These are phyloP conservation scores for Coptodon rendalli DNA, from an alignment of 2,113 vertebrate genomes.

Conservation along the genomic window DNA sequence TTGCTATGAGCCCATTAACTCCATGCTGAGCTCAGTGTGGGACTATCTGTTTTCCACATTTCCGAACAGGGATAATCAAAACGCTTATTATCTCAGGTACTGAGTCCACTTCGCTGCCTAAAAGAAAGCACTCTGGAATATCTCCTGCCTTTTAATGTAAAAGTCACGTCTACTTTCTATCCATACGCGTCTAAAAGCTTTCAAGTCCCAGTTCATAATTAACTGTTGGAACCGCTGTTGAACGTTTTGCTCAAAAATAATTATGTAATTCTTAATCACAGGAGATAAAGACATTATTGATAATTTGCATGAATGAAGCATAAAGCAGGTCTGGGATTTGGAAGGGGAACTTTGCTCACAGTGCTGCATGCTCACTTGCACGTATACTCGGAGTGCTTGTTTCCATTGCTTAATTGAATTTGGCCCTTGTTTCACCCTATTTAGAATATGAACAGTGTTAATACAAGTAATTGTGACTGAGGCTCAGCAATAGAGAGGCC, in stretches of 20 bases:
- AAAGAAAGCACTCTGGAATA: slow-evolving; percentile 32
- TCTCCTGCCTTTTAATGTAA: background rate
- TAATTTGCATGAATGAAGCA: slow-evolving; percentile 25
- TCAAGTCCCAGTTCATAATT: slow-evolving; percentile 26
- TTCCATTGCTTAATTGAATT: background rate
- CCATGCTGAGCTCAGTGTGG: background rate
- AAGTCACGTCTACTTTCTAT: slow-evolving; percentile 1
- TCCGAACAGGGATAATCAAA: slow-evolving; percentile 18
- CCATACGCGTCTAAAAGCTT: background rate
- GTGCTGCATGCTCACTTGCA: background rate
- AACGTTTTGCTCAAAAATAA: background rate
- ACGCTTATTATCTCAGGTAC: slow-evolving; percentile 28
- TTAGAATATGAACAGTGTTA: slow-evolving; percentile 14
- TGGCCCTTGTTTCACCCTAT: slow-evolving; percentile 25
- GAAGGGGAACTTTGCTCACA: background rate
- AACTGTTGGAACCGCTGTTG: background rate
- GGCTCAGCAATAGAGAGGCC: background rate
- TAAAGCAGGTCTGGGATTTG: background rate
- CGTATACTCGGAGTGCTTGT: background rate
- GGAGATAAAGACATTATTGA: slow-evolving; percentile 19
- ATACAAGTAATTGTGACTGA: slow-evolving; percentile 18
- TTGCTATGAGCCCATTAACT: slow-evolving; percentile 8
- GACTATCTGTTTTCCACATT: slow-evolving; percentile 15
- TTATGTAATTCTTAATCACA: slow-evolving; percentile 12
- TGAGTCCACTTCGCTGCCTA: background rate